A percentile compares a stretch with the other conserved stretches of the same genome.
These are phyloP conservation scores for Ficedula albicollis DNA, from an alignment of 2,797 vertebrate species.

Conservation along the genomic window DNA sequence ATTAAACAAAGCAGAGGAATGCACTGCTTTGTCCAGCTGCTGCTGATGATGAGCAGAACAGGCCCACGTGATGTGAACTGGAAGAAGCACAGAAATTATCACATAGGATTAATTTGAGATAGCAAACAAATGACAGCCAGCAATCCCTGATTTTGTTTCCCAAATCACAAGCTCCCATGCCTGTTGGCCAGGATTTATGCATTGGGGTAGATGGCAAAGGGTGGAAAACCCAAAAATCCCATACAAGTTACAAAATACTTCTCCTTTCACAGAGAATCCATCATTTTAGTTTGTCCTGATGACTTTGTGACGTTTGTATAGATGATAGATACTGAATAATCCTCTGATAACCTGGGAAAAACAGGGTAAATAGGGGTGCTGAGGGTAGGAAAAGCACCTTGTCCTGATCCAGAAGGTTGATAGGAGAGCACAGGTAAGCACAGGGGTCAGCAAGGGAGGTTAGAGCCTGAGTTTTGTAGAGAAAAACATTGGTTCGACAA, in stretches of 20 bases:
- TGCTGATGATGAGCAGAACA: not conserved
- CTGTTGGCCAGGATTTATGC: not conserved
- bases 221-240: not conserved
- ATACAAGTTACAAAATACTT: not conserved
- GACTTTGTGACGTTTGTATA: not conserved
- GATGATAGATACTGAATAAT: not conserved
- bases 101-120: not conserved
- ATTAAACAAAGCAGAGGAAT: not conserved
- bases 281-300: not conserved
- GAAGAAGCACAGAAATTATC: not conserved
- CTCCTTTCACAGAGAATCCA: not conserved
- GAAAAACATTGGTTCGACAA: not conserved
- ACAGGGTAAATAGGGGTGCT: conserved; percentile 5
- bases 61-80: not conserved
- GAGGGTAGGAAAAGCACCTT: conserved; percentile 6
- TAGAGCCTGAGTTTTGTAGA: not conserved
- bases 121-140: fast-evolving
- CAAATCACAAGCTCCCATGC: not conserved
- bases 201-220: not conserved
- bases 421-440: not conserved
- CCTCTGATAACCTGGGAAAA: not conserved
- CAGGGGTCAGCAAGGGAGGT: not conserved
- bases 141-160: not conserved
- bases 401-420: not conserved
- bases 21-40: not conserved